Conservation (phyloP, 2,113 vertebrate genomes). For the Odontophorus gujanensis region DNA sequence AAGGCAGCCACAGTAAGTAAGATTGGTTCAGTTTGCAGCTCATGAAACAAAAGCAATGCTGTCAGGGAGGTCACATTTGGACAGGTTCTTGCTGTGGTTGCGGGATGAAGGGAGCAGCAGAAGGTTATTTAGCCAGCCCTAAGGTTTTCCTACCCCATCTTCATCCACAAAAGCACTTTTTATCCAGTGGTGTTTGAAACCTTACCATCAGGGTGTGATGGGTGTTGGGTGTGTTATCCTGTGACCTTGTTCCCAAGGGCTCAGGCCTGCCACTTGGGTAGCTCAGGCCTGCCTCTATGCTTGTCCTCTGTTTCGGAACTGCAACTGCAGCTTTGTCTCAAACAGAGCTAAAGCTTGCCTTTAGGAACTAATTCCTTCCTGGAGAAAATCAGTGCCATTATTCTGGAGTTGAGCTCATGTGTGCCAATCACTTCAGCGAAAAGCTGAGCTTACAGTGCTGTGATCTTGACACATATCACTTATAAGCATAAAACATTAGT, state of each 20-base stretch:
- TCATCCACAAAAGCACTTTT: neutral
- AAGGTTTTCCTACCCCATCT: neutral
- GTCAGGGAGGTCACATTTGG: neutral
- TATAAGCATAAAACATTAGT: neutral
- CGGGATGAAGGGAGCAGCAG: neutral
- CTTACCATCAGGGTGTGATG: accelerated
- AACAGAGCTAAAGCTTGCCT: neutral
- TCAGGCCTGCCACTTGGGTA: accelerated
- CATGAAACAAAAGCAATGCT: neutral
- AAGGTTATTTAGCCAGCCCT: neutral
- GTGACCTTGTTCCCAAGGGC: neutral
- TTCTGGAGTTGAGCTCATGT: neutral
- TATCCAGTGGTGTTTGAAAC: neutral
- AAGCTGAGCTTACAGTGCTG: neutral
- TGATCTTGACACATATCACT: neutral
- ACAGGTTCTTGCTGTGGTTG: neutral
- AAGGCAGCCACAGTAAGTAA: neutral
- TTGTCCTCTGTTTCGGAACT: neutral
- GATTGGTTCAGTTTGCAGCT: neutral
- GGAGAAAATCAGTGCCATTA: neutral
- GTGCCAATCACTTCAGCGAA: neutral
- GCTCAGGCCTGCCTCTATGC: accelerated
- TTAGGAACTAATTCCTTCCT: neutral
- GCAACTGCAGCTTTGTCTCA: neutral
- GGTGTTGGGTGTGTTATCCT: neutral